These are phyloP conservation scores for Lethocerus indicus DNA, from an alignment of 1,140 invertebrate genomes.

Conservation along the genomic window DNA sequence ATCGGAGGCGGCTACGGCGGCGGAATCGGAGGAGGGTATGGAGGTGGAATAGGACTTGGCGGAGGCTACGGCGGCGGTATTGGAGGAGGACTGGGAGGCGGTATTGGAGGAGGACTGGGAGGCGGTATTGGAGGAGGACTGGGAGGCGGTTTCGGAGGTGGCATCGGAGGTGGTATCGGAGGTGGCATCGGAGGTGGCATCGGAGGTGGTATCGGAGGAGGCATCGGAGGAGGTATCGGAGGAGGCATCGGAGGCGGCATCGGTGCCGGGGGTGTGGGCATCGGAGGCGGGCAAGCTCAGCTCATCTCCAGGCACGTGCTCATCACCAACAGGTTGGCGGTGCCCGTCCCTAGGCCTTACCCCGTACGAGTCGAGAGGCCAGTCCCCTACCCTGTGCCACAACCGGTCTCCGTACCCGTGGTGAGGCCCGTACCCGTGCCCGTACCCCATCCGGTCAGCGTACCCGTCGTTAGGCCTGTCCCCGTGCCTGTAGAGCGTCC, in stretches of 20 bases:
- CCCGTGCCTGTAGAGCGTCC: constrained; percentile 4
- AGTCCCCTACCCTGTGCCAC: constrained; percentile 12
- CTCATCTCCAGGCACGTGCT: constrained; percentile 19
- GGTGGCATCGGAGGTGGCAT: neutral
- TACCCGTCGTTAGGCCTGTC: constrained; percentile 2
- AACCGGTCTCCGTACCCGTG: constrained; percentile 15
- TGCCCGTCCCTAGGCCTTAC: constrained; percentile 8
- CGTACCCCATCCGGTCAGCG: constrained; percentile 15
- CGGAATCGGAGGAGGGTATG: neutral
- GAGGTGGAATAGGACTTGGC: neutral
- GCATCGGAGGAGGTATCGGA: neutral
- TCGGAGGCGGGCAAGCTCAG: neutral
- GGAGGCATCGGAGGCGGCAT: neutral
- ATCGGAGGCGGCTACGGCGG: too few species aligned
- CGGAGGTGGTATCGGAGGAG: neutral
- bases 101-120: too few species aligned
- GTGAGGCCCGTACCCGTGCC: constrained; percentile 16
- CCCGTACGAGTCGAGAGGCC: constrained; percentile 17
- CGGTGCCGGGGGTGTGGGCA: neutral
- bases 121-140: too few species aligned
- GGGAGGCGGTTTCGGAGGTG: too few species aligned
- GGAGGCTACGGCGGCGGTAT: neutral
- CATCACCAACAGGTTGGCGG: constrained; percentile 27
- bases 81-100: too few species aligned
- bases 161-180: neutral